Evolutionary conservation across 2,888 invertebrate species (phyloP).

Genomic region (Metalampra italica): DNA sequence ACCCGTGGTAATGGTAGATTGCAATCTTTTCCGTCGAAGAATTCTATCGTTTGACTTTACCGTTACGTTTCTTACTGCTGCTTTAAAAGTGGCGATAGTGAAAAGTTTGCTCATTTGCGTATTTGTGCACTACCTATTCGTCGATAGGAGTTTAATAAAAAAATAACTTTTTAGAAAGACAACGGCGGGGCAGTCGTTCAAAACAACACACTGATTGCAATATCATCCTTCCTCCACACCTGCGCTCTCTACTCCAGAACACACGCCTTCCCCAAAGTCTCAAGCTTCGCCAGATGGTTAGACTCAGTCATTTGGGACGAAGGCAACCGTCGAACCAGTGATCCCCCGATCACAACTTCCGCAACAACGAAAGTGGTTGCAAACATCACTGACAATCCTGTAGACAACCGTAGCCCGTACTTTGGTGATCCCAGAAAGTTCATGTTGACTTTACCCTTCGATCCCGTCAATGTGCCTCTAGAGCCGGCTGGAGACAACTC

Average conservation of each 20-base stretch:
- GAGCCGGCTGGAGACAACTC: conserved; percentile 64
- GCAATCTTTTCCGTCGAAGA: no score
- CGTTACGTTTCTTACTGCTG: no score
- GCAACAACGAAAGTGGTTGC: conserved; percentile 12
- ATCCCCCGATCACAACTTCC: conserved; percentile 13
- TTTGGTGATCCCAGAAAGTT: conserved; percentile 45
- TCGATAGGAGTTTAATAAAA: no score
- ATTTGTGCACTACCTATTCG: no score
- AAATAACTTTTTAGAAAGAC: conserved; percentile 49
- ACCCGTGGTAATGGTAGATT: no score
- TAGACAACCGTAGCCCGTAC: conserved; percentile 20
- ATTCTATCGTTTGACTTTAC: no score
- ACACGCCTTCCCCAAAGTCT: conserved; percentile 62
- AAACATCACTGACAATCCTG: conserved; percentile 27
- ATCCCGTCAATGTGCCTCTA: conserved; percentile 59
- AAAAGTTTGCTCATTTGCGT: no score
- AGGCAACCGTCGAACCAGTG: conserved; percentile 40
- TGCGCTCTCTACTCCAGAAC: conserved; percentile 61
- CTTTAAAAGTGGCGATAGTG: no score
- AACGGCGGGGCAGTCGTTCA: conserved; percentile 68
- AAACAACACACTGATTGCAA: conserved; percentile 57
- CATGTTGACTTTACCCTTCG: conserved; percentile 59
- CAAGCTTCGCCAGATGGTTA: conserved; percentile 56
- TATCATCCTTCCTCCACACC: conserved; percentile 53
- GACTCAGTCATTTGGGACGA: conserved; percentile 69